These are phyloP conservation scores for Byasa hedistus DNA, from an alignment of 2,888 invertebrate genomes.

Conservation along the genomic window DNA sequence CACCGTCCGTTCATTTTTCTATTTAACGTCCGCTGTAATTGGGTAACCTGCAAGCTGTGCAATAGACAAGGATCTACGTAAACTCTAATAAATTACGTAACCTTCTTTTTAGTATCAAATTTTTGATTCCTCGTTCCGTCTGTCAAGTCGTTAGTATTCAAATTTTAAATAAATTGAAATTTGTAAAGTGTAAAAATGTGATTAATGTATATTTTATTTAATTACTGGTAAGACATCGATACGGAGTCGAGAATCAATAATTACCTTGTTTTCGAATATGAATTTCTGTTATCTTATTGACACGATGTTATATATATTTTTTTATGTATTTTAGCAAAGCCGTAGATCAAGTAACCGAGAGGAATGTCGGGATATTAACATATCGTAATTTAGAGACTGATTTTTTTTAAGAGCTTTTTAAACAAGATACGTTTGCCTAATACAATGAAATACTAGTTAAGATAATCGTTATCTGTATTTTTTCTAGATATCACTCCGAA, in stretches of 20 bases:
- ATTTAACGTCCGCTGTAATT: slow-evolving; percentile 64
- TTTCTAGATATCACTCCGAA: too few species aligned
- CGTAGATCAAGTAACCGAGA: neutral
- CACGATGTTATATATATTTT: neutral
- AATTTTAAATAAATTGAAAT: neutral
- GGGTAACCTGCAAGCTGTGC: slow-evolving; percentile 50
- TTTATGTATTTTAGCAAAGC: neutral
- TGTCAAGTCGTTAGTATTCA: neutral
- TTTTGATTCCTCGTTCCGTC: neutral
- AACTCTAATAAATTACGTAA: too few species aligned
- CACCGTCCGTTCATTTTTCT: slow-evolving; percentile 64
- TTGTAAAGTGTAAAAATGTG: neutral
- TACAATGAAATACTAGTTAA: too few species aligned
- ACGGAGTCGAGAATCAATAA: neutral
- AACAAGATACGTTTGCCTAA: too few species aligned
- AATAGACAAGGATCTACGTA: neutral
- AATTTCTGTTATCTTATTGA: neutral
- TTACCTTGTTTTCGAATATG: slow-evolving; percentile 1
- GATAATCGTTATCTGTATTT: too few species aligned
- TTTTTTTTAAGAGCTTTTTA: too few species aligned
- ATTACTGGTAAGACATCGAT: neutral
- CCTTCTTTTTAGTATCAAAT: neutral
- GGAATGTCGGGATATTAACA: too few species aligned
- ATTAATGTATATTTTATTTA: neutral
- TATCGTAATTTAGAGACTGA: too few species aligned